Evolutionary conservation across 2,113 vertebrate genomes (phyloP).

Genomic region (Chaenogobius annularis): DNA sequence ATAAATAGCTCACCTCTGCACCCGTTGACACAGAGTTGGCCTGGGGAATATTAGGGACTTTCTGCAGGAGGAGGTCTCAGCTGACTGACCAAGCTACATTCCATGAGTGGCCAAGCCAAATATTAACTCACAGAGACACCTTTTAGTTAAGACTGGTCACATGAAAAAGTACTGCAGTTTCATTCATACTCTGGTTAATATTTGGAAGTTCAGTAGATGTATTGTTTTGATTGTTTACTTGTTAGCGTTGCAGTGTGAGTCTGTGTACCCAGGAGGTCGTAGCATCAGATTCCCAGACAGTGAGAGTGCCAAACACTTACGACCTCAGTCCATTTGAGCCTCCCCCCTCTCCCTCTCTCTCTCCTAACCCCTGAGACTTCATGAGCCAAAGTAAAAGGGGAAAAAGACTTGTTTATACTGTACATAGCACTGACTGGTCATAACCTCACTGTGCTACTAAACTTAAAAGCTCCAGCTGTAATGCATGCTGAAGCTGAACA

Average conservation of each 20-base stretch:
- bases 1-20: neutral
- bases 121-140: slow-evolving; percentile 65
- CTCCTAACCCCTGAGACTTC: neutral
- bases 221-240: slow-evolving; percentile 50
- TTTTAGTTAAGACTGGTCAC: slow-evolving; percentile 16
- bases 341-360: neutral
- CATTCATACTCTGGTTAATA: slow-evolving; percentile 45
- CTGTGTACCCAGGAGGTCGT: slow-evolving; percentile 55
- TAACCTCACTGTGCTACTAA: slow-evolving; percentile 60
- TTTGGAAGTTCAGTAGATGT: slow-evolving; percentile 38
- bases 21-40: slow-evolving; percentile 27
- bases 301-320: slow-evolving; percentile 55
- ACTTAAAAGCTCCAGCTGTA: slow-evolving; percentile 41
- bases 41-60: slow-evolving; percentile 57
- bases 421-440: slow-evolving; percentile 45
- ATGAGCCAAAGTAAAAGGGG: slow-evolving; percentile 6
- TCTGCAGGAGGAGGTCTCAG: slow-evolving; percentile 62
- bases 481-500: neutral
- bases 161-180: slow-evolving; percentile 11
- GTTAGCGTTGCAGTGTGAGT: slow-evolving; percentile 31
- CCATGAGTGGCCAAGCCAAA: slow-evolving; percentile 53
- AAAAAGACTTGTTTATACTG: slow-evolving; percentile 33
- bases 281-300: slow-evolving; percentile 67
- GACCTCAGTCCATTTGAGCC: slow-evolving; percentile 17
- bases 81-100: slow-evolving; percentile 58